Percentiles rank a stretch among this genome's conserved stretches.
Conservation (phyloP, 2,888 invertebrate genomes). For the Periphyllus acericola region DNA sequence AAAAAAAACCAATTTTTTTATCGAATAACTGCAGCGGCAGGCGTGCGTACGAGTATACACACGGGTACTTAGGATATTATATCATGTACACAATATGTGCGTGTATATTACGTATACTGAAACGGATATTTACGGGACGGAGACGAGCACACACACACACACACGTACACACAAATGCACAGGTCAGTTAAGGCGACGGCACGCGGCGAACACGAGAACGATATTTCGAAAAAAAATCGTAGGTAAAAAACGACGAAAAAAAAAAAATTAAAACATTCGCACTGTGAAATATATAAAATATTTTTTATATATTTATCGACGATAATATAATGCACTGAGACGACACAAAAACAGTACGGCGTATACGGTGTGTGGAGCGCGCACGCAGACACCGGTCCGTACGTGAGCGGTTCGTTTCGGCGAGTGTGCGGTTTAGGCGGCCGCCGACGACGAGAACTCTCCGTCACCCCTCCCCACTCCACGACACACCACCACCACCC, state of each 20-base stretch:
- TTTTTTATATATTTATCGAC: neutral
- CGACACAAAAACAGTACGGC: neutral
- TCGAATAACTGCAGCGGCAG: neutral
- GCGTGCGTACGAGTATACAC: neutral
- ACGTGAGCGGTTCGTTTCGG: conserved; percentile 61
- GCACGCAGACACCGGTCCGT: conserved; percentile 56
- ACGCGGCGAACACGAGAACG: no score
- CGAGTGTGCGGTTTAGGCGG: conserved; percentile 59
- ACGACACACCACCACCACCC: neutral
- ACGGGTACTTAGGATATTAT: no score
- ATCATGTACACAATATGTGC: neutral
- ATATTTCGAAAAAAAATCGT: no score
- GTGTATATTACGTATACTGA: no score
- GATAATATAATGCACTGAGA: neutral
- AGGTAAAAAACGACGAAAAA: neutral
- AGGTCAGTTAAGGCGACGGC: neutral
- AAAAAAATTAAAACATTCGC: neutral
- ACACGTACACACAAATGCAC: neutral
- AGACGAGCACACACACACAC: neutral
- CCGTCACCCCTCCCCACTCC: conserved; percentile 26
- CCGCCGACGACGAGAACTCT: conserved; percentile 53
- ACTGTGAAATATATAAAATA: neutral
- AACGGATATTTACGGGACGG: no score
- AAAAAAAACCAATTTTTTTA: neutral
- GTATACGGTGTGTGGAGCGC: neutral